These are phyloP conservation scores for Cynocephalus volans DNA, from an alignment of 2,113 vertebrate genomes.

Conservation along the genomic window DNA sequence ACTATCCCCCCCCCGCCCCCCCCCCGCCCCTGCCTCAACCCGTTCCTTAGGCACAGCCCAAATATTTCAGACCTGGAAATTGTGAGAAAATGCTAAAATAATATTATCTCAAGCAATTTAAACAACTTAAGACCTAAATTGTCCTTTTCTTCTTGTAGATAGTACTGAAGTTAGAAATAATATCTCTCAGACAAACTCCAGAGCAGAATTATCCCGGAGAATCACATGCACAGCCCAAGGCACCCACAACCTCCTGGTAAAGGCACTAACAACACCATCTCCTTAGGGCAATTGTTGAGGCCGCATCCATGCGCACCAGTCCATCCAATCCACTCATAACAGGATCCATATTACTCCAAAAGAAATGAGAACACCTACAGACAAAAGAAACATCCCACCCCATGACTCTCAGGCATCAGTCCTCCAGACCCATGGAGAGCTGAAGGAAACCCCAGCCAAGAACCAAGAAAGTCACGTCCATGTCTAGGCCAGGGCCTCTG, in stretches of 20 bases:
- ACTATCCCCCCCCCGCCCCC: not conserved
- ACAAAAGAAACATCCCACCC: fast-evolving
- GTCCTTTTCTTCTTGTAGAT: not conserved
- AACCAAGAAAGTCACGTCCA: fast-evolving
- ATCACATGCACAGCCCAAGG: not conserved
- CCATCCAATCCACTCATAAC: fast-evolving
- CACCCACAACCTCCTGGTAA: not conserved
- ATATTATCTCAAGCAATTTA: not conserved
- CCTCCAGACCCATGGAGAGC: fast-evolving
- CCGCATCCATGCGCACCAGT: fast-evolving
- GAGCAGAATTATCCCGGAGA: not conserved
- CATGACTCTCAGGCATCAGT: fast-evolving
- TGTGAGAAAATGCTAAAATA: not conserved
- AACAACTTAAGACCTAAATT: not conserved
- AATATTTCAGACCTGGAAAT: not conserved
- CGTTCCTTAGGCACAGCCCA: not conserved
- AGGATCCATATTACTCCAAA: fast-evolving
- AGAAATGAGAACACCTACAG: not conserved
- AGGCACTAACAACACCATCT: not conserved
- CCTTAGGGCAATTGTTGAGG: not conserved
- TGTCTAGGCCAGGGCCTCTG: fast-evolving
- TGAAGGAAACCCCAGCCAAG: not conserved
- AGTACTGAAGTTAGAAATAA: not conserved
- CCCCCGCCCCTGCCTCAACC: not conserved
- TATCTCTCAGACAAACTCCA: not conserved